Base-by-base conservation (phyloP, 2,888 invertebrate genomes). In the Aporophyla lueneburgensis region DNA sequence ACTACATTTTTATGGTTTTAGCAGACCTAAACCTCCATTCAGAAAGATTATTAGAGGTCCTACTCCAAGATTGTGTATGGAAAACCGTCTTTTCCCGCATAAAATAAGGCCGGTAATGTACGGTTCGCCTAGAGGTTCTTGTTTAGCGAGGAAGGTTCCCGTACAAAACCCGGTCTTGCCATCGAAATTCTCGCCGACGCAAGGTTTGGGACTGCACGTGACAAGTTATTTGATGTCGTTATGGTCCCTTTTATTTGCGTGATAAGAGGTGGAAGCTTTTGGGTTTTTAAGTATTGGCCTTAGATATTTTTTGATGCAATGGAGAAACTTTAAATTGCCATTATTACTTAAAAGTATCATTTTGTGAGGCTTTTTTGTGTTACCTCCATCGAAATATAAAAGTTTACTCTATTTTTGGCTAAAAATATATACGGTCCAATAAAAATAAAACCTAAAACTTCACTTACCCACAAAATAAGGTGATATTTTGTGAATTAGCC, bases 111-210 rank as follows among this genome's bases (percentile, higher is more conserved):
- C 96, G 2, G 86, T 92, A 6, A 85, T 94, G 7, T 85, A 92
- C 89, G 89, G 89, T 89, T 87, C 87, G 81, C 91, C 94, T 88
- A 95, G 95, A 82, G 94, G 93, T 86, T 90, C 92, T 63, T 90
- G 93, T 91, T 90, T 97, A 88, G 97, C 97, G 87, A 94, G 97
- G 93, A 96, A 97, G 92, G 91, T 97, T 86, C 94, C 97, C 78
- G 87, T 96, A 24, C 89, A 87, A 86, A 92, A 92, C 68, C 95
- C 97, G 74, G 94, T 97, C 76, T 93, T 97, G 88, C 97, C 97
- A 74, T 96, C 97, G 89, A 97, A 97, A 95, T 97, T 96, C 89
- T 90, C 94, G 77, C 92, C 95, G 83, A 90, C 92, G 86, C 93
- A 94, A 96, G 97, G 96, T 96, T 81, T 94, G 93, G 96, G 90